A percentile compares a stretch with the other conserved stretches of the same genome.
These are phyloP conservation scores for Pipistrellus nathusii DNA, from an alignment of 2,797 vertebrate species.

Conservation along the genomic window DNA sequence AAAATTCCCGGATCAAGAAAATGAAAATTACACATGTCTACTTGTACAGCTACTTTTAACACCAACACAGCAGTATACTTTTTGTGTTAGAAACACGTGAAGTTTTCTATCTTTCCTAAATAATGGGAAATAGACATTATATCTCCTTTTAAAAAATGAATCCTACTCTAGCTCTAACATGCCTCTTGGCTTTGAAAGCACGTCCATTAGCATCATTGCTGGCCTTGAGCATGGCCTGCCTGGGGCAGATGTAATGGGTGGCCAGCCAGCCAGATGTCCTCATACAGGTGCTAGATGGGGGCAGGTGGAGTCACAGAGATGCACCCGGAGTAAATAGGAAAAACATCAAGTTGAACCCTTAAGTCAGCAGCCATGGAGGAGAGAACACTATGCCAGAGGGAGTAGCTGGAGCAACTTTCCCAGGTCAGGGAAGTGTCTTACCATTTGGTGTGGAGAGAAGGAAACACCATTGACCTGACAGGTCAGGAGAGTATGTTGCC, in stretches of 20 bases:
- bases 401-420: background rate
- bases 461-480: background rate
- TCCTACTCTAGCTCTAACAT: background rate
- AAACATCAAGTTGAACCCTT: background rate
- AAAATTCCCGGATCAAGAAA: background rate
- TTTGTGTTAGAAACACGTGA: conserved; percentile 14
- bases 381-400: background rate
- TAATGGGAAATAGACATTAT: background rate
- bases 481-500: background rate
- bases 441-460: background rate
- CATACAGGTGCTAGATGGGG: background rate
- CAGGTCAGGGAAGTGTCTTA: background rate
- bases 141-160: background rate
- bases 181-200: background rate
- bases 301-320: background rate
- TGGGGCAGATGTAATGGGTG: background rate
- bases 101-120: conserved; percentile 11
- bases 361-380: background rate
- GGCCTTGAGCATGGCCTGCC: background rate
- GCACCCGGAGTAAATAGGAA: background rate
- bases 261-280: background rate
- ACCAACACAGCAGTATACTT: background rate
- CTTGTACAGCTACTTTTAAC: background rate
- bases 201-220: background rate
- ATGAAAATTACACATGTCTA: background rate